A percentile compares a stretch with the other conserved stretches of the same genome.
Conservation (phyloP, 2,888 invertebrate genomes). For the Anorthoa munda region DNA sequence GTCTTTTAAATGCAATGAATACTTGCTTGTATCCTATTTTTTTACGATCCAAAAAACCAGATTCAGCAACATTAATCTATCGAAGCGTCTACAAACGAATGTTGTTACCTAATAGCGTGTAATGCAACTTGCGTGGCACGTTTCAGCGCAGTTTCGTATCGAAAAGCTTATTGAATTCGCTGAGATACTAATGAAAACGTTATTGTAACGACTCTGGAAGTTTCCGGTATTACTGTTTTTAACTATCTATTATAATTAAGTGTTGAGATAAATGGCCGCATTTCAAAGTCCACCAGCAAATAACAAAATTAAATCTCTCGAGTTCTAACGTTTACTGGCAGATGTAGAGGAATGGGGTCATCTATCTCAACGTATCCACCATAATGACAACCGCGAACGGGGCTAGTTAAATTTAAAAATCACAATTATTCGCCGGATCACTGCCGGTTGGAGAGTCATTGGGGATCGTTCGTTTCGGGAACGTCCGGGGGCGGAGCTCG, state of each 20-base stretch:
- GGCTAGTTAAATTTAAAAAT: constrained; percentile 66
- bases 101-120: constrained; percentile 62
- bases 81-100: constrained; percentile 68
- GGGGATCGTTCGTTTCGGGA: constrained; percentile 43
- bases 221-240: constrained; percentile 74
- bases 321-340: constrained; percentile 55
- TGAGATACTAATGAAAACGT: constrained; percentile 76
- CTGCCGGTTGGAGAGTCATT: constrained; percentile 60
- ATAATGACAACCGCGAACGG: constrained; percentile 62
- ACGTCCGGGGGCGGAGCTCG: constrained; percentile 50
- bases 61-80: constrained; percentile 62
- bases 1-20: constrained; percentile 11
- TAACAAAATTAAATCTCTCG: constrained; percentile 52
- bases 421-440: constrained; percentile 62
- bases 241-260: constrained; percentile 63
- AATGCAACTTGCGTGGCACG: constrained; percentile 61
- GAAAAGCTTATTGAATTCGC: constrained; percentile 75
- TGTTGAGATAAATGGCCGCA: constrained; percentile 65
- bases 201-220: constrained; percentile 81
- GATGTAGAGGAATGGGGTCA: constrained; percentile 46
- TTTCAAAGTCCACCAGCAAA: constrained; percentile 50
- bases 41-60: constrained; percentile 60
- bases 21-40: constrained; percentile 12
- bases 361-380: constrained; percentile 65
- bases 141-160: constrained; percentile 54